Base-by-base conservation (phyloP, 2,113 vertebrate genomes). In the Pterocles burchelli region DNA sequence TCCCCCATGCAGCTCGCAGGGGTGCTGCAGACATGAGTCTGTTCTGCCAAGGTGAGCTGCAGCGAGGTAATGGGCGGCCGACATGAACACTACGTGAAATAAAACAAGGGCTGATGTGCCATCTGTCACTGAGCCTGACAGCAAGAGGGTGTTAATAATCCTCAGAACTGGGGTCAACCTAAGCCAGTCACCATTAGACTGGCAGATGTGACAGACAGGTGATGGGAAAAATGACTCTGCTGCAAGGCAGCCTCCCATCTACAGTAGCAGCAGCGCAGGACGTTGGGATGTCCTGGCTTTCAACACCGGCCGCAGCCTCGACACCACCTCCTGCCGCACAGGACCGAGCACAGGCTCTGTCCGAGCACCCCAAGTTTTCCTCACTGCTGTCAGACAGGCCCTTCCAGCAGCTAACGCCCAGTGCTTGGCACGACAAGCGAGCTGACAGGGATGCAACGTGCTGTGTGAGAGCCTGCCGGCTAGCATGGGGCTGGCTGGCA, bases 121-220 rank as follows among this genome's bases (percentile, higher is more conserved):
- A 95, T 94, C 83, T 89, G 87, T 95, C 94, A 97, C 75, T 0
- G 1, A 89, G 73, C 59, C 80, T 96, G 95, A 96, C 88, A 94
- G 93, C 75, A 59, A 93, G 57, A 78, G 52, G 73, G 78, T 92
- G 87, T 85, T 96, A 95, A 96, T 89, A 93, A 90, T 86, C 79
- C 78, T 96, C 80, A 85, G 94, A 95, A 95, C 81, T 7, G 2
- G 85, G 95, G 96, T 96, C 96, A 97, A 26, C 52, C 51, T 80
- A 78, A 85, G 91, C 73, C 0, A 43, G 86, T 96, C 90, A 93
- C 76, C 94, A 74, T 85, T 63, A 78, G 89, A 95, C 71, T 90
- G 95, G 92, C 93, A 95, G 85, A 57, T 85, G 43, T 88, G 90
- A 93, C 83, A 96, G 86, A 72, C 67, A 89, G 67, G 2, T 90